Base-by-base conservation (phyloP, 64 coral and sea anemone genomes). In the Porites australiensis region DNA sequence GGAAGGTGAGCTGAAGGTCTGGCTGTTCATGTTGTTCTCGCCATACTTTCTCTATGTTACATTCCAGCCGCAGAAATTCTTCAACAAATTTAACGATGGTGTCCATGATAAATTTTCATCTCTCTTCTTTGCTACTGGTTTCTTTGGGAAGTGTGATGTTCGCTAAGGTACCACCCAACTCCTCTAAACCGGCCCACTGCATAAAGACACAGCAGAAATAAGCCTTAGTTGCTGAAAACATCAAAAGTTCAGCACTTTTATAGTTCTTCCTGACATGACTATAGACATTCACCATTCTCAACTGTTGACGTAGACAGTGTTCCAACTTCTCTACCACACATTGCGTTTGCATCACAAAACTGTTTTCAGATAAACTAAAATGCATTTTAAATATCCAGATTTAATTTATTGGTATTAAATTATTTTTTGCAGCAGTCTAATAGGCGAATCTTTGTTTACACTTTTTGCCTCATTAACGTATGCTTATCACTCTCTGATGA, bases 121-220 rank as follows among this genome's bases (percentile, higher is more conserved):
- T 43, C 12, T 70, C 47, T 13, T 44, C 23, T 37, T 52, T 9
- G 58, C 61, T 86, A 44, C 45, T 14, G 13, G 47, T 22, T 12
- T 71, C 53, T 3, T 13, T 19, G 49, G 27, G 67, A 54, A 74
- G 68, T 44, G 13, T 86, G 27, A 86, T 50, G 44, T 67, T 86
- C 19, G 44, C 13, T 27, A 74, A 74, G 10, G 72, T 66, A 64
- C 47, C 74, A 75, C 20, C 27, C 4, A 92, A 45, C 19, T 23
- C 50, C 3, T 92, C 83, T 18, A 95, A 13, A 8, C 89, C 94
- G 67, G 89, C 84, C 58, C 78, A 96, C 14, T 23, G 61, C 78
- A 83, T 96, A 67, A 96, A 96, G 0, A 90, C 94, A 23, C 44
- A 51, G 43, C 94, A 96, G 51, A 92, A 22, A 72, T 92, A 92